phyloP scores from a whole-genome alignment of 2,797 vertebrate genomes.

The Sebastiscus albofasciatus region DNA sequence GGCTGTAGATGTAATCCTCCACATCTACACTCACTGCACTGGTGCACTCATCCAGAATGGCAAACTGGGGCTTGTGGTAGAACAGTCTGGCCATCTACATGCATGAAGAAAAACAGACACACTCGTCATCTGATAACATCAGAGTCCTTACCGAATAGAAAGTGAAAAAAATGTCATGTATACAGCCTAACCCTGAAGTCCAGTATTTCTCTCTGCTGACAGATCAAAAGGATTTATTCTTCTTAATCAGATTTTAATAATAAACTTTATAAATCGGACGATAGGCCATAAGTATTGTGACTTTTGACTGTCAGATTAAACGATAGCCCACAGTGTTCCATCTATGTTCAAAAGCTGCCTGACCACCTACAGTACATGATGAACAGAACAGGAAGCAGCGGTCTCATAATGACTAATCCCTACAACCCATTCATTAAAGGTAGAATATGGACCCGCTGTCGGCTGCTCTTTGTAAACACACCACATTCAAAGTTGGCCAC shows the following conservation, averaged over 20 bases:
- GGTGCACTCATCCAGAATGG: conserved; percentile 98
- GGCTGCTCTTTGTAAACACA: too few relatives aligned
- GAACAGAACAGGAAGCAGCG: too few relatives aligned
- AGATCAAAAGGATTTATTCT: background rate
- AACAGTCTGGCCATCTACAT: conserved; percentile 96
- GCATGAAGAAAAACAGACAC: conserved; percentile 4
- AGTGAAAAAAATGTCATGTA: background rate
- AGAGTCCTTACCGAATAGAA: background rate
- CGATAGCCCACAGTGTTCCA: background rate
- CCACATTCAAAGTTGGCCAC: too few relatives aligned
- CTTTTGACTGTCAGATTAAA: background rate
- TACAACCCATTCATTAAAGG: too few relatives aligned
- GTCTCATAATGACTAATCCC: too few relatives aligned
- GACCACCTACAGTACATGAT: background rate
- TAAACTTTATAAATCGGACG: too few relatives aligned
- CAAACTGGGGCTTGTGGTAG: conserved; percentile 99
- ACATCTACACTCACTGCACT: conserved; percentile 98
- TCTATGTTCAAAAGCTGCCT: background rate
- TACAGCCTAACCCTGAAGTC: background rate
- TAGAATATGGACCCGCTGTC: too few relatives aligned
- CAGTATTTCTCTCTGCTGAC: background rate
- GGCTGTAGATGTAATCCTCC: conserved; percentile 96
- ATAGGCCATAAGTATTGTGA: background rate
- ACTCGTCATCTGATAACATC: background rate
- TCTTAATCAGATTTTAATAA: background rate